These are phyloP conservation scores for Diloba caeruleocephala DNA, from an alignment of 2,888 invertebrate genomes.

Conservation along the genomic window DNA sequence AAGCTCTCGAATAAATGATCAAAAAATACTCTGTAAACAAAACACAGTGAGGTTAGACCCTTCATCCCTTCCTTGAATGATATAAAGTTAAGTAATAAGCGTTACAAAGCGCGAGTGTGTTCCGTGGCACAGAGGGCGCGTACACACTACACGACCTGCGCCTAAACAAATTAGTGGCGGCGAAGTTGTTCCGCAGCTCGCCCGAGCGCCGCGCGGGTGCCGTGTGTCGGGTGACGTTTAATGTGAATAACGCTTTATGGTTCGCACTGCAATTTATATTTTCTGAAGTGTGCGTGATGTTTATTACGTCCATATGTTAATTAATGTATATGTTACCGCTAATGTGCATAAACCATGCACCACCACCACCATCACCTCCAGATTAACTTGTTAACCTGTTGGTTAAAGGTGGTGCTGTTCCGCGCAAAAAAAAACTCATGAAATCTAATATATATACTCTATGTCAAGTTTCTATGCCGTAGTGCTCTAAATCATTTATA, in stretches of 20 bases:
- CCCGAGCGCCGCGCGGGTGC: neutral
- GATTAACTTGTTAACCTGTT: no score
- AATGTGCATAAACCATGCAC: no score
- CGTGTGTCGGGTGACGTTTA: neutral
- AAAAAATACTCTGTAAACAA: conserved; percentile 29
- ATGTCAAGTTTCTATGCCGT: no score
- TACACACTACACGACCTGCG: conserved; percentile 31
- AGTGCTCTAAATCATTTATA: no score
- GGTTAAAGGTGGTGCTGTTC: no score
- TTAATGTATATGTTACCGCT: no score
- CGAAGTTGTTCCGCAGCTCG: conserved; percentile 15
- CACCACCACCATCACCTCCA: no score
- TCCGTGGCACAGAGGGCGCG: conserved; percentile 6
- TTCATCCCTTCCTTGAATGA: conserved; percentile 23
- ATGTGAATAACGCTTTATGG: conserved; percentile 9
- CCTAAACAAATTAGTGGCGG: conserved; percentile 53
- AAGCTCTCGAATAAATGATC: conserved; percentile 11
- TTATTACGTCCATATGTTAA: no score
- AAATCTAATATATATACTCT: no score
- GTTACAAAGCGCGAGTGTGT: conserved; percentile 27
- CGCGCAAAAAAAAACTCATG: no score
- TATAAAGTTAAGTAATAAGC: conserved; percentile 52
- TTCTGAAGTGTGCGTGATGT: no score
- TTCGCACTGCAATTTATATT: conserved; percentile 1
- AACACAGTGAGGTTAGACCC: conserved; percentile 27